A percentile compares a stretch with the other conserved stretches of the same genome.
phyloP scores from a whole-genome alignment of 1,140 invertebrate genomes.

The Pectinophora gossypiella region DNA sequence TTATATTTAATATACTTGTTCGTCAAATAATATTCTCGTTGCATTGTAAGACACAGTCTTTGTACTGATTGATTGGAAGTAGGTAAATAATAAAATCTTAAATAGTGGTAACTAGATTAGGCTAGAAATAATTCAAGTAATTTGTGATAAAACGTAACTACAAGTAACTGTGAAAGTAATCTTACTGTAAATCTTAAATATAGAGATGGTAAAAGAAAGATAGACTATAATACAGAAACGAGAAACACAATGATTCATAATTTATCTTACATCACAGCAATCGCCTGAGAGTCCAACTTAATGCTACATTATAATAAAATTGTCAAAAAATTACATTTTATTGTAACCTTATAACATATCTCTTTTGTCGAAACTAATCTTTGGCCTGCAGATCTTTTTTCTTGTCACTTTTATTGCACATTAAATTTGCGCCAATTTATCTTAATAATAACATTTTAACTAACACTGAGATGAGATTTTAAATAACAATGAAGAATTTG shows the following conservation, averaged over 20 bases:
- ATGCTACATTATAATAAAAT: conserved; percentile 25
- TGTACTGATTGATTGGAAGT: conserved; percentile 23
- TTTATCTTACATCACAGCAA: conserved; percentile 69
- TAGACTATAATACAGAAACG: conserved; percentile 44
- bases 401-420: conserved; percentile 58
- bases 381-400: conserved; percentile 67
- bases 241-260: conserved; percentile 25
- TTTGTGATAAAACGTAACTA: not conserved
- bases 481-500: conserved; percentile 26
- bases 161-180: not conserved
- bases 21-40: conserved; percentile 12
- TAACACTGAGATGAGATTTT: conserved; percentile 54
- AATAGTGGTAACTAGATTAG: not conserved
- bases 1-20: not conserved
- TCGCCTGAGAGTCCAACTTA: conserved; percentile 55
- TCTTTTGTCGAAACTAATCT: conserved; percentile 55
- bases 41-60: conserved; percentile 33
- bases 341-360: conserved; percentile 33
- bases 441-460: conserved; percentile 28
- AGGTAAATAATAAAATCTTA: too few species aligned
- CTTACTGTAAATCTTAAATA: not conserved
- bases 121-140: too few species aligned
- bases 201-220: conserved; percentile 20
- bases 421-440: conserved; percentile 25
- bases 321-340: conserved; percentile 40